Base-by-base conservation (phyloP, 1,140 invertebrate species). In the Drosophila punjabiensis region DNA sequence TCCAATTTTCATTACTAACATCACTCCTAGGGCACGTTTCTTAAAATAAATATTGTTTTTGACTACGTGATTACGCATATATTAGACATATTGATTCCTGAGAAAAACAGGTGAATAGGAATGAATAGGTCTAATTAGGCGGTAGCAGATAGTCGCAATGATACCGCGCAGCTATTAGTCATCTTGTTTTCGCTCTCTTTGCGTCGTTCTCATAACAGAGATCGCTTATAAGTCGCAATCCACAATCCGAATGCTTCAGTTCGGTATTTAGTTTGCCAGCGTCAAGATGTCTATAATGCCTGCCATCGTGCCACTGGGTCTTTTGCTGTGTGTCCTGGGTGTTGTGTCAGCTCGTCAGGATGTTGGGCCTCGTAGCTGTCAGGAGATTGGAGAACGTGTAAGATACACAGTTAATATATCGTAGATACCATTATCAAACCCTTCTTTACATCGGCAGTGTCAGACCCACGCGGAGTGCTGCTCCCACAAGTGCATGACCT, bases 381-480 rank as follows among this genome's bases (percentile, higher is more conserved):
- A 61, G 1, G 13, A n/a, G 18, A 77, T 67, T 50, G 74, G 77
- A n/a, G 74, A 76, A 48, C 82, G 78, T 84, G 91, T 92, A 63
- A 82, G 83, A 81, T 8, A 59, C 9, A 39, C n/a, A n/a, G 3
- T 11, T 13, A 20, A 63, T 20, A 24, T 8, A 28, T 5, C 5
- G 9, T 5, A 18, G 4, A 32, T 37, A 4, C 14, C 9, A 11
- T 14, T 14, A 30, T n/a, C 47, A 6, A 16, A 16, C 5, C 4
- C 11, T 28, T 28, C 10, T 7, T 9, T 24, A 14, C 5, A 18
- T 45, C 28, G 68, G 6, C 18, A 93, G 92, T 93, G 92, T 30
- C 81, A 92, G 63, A 70, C 53, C 20, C 85, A 93, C 53, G 48
- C 9, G 24, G 90, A 93, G 11, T 93, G 92, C 56, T 93, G 92